These are phyloP conservation scores for Druceiella hillmani DNA, from an alignment of 2,888 invertebrate species.

Conservation along the genomic window DNA sequence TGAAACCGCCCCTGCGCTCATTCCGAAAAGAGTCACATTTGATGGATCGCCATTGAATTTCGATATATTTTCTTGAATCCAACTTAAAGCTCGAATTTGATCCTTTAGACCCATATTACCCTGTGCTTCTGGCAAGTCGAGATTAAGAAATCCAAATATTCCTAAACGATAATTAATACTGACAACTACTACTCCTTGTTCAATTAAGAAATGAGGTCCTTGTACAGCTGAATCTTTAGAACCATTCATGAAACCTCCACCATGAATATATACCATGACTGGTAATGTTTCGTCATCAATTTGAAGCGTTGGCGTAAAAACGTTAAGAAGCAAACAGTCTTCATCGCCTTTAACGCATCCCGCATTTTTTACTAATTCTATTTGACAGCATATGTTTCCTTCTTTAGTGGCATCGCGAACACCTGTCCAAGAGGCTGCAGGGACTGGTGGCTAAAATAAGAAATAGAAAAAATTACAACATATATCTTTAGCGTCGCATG, in stretches of 20 bases:
- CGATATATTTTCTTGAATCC: constrained; percentile 46
- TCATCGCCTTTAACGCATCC: constrained; percentile 47
- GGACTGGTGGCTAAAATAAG: constrained; percentile 35
- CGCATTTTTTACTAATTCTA: constrained; percentile 48
- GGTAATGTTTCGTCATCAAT: constrained; percentile 28
- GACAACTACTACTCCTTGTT: constrained; percentile 42
- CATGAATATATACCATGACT: constrained; percentile 46
- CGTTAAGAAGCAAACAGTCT: constrained; percentile 64
- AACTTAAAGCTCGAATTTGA: constrained; percentile 48
- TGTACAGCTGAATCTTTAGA: constrained; percentile 35
- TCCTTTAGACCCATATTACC: constrained; percentile 51
- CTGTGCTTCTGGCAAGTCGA: constrained; percentile 39
- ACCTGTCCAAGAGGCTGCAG: constrained; percentile 50
- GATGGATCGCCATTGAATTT: constrained; percentile 45
- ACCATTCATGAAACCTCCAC: constrained; percentile 45
- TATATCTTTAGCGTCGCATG: too few species aligned
- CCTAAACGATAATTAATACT: constrained; percentile 44
- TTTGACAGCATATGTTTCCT: constrained; percentile 60
- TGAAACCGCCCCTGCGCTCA: constrained; percentile 49
- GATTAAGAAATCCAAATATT: constrained; percentile 39
- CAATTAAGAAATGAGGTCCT: constrained; percentile 42
- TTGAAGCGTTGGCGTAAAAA: constrained; percentile 54
- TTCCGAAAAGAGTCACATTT: constrained; percentile 48
- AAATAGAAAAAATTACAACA: too few species aligned
- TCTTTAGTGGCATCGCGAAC: constrained; percentile 59